Percentiles rank a stretch among this genome's conserved stretches.
These are phyloP conservation scores for Sanderia malayensis DNA, from an alignment of 30 jellyfish, hydroid and myxozoan species.

Conservation along the genomic window DNA sequence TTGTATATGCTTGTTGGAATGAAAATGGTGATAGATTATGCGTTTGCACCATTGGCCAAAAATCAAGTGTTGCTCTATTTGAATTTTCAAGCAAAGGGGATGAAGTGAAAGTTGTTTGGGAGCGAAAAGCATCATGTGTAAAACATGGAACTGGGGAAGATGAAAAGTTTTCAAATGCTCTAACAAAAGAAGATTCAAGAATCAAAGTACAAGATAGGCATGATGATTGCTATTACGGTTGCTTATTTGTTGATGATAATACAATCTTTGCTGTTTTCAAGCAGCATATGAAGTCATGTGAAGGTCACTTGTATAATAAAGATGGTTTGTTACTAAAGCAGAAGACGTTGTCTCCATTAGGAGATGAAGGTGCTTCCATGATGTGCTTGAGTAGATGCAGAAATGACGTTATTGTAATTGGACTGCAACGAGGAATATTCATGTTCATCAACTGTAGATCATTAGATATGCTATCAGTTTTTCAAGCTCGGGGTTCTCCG, in stretches of 20 bases:
- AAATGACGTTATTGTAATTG: conserved; percentile 63
- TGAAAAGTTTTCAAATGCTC: neutral
- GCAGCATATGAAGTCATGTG: conserved; percentile 21
- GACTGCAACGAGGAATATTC: conserved; percentile 81
- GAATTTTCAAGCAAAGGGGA: conserved; percentile 20
- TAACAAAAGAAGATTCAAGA: neutral
- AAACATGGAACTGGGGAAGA: neutral
- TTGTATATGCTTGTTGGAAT: conserved; percentile 83
- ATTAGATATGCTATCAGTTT: conserved; percentile 37
- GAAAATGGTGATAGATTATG: conserved; percentile 48
- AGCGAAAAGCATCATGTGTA: neutral
- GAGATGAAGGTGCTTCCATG: conserved; percentile 61
- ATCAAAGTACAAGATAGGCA: neutral
- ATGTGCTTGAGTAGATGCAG: conserved; percentile 75
- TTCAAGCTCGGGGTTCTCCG: conserved; percentile 96
- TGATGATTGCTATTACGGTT: conserved; percentile 41
- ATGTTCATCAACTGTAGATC: conserved; percentile 38
- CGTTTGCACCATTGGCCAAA: conserved; percentile 76
- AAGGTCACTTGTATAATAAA: conserved; percentile 23
- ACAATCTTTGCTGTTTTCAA: conserved; percentile 49
- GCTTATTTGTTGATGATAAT: conserved; percentile 33
- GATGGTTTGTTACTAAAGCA: conserved; percentile 42
- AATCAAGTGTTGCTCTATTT: conserved; percentile 50
- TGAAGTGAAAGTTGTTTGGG: conserved; percentile 18
- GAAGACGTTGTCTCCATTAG: conserved; percentile 61